Evolutionary conservation across 35 echinoderm and acorn worm species (phyloP).

Genomic region (Patiria miniata): DNA sequence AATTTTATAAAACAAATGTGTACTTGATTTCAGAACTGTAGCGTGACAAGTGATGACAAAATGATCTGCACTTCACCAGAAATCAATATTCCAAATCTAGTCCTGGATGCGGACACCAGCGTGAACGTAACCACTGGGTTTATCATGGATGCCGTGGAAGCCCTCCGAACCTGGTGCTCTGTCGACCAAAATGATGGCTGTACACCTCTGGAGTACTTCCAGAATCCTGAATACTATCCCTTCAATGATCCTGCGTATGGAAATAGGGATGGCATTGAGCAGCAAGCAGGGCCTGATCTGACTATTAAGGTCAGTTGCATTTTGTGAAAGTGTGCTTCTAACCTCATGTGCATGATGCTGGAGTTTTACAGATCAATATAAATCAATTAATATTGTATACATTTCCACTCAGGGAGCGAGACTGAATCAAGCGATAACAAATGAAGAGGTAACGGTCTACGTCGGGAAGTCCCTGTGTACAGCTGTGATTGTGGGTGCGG

Average conservation of each 20-base stretch:
- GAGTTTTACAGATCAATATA: no score
- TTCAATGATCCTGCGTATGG: neutral
- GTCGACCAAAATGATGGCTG: neutral
- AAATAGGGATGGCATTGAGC: neutral
- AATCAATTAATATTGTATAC: no score
- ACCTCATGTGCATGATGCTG: no score
- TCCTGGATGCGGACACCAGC: neutral
- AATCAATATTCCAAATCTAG: neutral
- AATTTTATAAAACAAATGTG: no score
- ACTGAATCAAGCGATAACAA: neutral
- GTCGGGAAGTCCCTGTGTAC: neutral
- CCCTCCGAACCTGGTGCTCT: conserved; percentile 6
- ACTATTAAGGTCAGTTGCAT: neutral
- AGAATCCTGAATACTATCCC: neutral
- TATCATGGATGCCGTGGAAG: conserved; percentile 29
- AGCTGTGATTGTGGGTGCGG: neutral
- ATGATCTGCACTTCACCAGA: neutral
- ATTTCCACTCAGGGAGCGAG: no score
- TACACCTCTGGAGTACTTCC: conserved; percentile 3
- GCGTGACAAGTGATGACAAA: neutral
- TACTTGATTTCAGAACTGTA: neutral
- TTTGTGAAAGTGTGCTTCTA: no score
- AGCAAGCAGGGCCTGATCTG: neutral
- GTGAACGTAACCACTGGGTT: conserved; percentile 28
- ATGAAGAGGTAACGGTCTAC: neutral